A percentile compares a stretch with the other conserved stretches of the same genome.
These are phyloP conservation scores for Andrena camellia DNA, from an alignment of 2,888 invertebrate species.

Conservation along the genomic window DNA sequence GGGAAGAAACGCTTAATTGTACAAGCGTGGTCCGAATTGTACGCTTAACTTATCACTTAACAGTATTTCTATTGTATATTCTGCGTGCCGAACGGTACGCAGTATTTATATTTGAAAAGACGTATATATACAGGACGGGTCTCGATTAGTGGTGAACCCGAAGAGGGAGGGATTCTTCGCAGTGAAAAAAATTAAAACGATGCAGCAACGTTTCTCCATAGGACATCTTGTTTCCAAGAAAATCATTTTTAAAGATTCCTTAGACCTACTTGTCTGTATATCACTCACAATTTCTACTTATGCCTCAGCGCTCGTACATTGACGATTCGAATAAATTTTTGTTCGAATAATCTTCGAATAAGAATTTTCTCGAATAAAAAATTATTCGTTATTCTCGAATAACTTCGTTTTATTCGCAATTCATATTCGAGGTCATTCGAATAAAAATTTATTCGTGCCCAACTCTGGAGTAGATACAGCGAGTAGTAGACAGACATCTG, in stretches of 20 bases:
- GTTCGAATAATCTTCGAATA: no score
- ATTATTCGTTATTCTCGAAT: no score
- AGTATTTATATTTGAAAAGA: constrained; percentile 56
- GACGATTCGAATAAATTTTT: no score
- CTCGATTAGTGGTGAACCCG: constrained; percentile 2
- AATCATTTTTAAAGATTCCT: background rate
- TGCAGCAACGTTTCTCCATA: background rate
- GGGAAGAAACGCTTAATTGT: constrained; percentile 63
- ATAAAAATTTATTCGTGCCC: no score
- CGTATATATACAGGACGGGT: constrained; percentile 45
- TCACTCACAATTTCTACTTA: background rate
- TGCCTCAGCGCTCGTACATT: background rate
- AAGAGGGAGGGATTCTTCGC: background rate
- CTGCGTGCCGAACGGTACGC: constrained; percentile 44
- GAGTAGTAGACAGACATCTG: no score
- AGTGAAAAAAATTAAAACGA: background rate
- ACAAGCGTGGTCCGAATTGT: constrained; percentile 75
- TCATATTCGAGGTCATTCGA: no score
- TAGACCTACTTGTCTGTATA: background rate
- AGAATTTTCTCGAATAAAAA: no score
- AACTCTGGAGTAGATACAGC: no score
- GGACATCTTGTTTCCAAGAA: background rate
- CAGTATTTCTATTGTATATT: constrained; percentile 75
- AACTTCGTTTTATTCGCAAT: no score
- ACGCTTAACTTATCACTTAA: constrained; percentile 77